phyloP scores from a whole-genome alignment of 2,797 vertebrate genomes.

The Parauchenoglanis punctatus region DNA sequence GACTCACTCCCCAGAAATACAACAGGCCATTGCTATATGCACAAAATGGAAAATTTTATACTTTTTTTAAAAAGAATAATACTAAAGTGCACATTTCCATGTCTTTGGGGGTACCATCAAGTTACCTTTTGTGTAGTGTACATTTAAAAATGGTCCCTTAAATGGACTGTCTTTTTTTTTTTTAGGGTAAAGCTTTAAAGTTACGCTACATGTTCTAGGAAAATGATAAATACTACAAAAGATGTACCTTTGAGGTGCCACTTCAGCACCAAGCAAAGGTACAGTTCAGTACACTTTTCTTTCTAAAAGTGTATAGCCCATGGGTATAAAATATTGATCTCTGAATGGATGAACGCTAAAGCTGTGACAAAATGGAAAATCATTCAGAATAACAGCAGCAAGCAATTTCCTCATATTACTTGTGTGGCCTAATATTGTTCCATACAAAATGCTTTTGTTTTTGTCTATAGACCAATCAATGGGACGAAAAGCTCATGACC shows the following conservation, averaged over 20 bases:
- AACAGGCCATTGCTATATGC: background rate
- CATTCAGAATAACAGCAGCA: slow-evolving; percentile 38
- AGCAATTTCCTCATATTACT: slow-evolving; percentile 35
- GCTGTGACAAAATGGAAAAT: slow-evolving; percentile 44
- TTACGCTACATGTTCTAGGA: background rate
- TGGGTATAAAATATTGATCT: slow-evolving; percentile 42
- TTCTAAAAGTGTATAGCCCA: slow-evolving; percentile 23
- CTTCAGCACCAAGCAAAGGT: background rate
- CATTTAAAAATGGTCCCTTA: background rate
- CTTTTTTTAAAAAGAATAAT: background rate
- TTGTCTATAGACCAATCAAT: slow-evolving; percentile 32
- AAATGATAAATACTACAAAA: slow-evolving; percentile 3
- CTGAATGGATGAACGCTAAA: slow-evolving; percentile 39
- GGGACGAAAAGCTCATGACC: slow-evolving; percentile 33
- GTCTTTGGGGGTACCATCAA: background rate
- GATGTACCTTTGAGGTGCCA: background rate
- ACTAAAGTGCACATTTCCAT: no score
- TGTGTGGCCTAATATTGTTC: slow-evolving; percentile 10
- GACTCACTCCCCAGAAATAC: background rate
- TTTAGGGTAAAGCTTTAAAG: background rate
- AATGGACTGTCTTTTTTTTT: background rate
- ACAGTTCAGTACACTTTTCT: background rate
- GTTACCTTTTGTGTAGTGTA: background rate
- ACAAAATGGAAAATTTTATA: background rate
- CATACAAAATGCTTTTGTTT: slow-evolving; percentile 32